Evolutionary conservation across 2,888 invertebrate species (phyloP).

Genomic region (Archips xylosteana): DNA sequence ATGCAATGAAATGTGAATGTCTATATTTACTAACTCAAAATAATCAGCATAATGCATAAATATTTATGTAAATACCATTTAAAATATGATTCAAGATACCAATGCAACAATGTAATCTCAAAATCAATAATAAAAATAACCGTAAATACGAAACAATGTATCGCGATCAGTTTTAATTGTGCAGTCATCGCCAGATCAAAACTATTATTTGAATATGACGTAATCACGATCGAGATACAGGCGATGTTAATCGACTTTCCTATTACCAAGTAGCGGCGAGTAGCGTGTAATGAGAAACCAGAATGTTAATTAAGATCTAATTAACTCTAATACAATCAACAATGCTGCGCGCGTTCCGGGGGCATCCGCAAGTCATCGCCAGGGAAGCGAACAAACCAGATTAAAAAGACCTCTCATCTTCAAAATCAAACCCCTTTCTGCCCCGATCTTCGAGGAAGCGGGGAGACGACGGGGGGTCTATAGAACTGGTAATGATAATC

Average conservation of each 20-base stretch:
- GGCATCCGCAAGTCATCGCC: conserved; percentile 82
- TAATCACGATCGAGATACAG: conserved; percentile 75
- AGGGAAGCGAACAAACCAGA: conserved; percentile 65
- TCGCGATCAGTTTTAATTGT: conserved; percentile 36
- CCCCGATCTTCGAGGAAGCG: conserved; percentile 46
- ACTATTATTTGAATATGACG: conserved; percentile 43
- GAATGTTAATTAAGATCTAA: conserved; percentile 86
- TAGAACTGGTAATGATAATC: conserved; percentile 72
- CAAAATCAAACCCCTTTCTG: conserved; percentile 46
- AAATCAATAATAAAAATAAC: conserved; percentile 24
- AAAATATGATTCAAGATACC: background rate
- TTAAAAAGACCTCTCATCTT: conserved; percentile 69
- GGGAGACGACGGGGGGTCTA: conserved; percentile 54
- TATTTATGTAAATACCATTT: background rate
- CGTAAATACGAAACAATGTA: conserved; percentile 24
- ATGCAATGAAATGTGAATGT: background rate
- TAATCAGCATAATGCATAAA: background rate
- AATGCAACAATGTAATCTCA: conserved; percentile 2
- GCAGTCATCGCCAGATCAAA: conserved; percentile 39
- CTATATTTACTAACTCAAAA: background rate
- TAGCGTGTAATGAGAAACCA: conserved; percentile 85
- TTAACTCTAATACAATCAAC: conserved; percentile 85
- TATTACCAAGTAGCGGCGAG: conserved; percentile 79
- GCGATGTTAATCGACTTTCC: conserved; percentile 78
- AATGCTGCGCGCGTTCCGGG: conserved; percentile 82